These are phyloP conservation scores for Lypha dubia DNA, from an alignment of 2,888 invertebrate species.

Conservation along the genomic window DNA sequence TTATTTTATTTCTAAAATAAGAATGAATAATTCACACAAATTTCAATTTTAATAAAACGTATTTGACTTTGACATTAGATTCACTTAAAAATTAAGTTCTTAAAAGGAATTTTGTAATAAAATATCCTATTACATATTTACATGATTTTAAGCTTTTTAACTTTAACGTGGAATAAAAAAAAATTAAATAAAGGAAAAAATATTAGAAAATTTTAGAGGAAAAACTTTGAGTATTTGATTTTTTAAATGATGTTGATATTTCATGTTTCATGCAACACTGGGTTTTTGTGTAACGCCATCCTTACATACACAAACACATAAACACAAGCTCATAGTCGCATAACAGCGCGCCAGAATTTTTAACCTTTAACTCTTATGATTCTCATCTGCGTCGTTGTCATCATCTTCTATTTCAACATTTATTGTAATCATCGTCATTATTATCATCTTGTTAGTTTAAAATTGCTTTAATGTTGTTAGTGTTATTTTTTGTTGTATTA, in stretches of 20 bases:
- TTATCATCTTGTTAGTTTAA: conserved; percentile 63
- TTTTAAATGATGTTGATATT: conserved; percentile 72
- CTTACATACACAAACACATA: conserved; percentile 14
- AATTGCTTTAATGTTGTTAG: conserved; percentile 69
- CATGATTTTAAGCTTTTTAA: conserved; percentile 20
- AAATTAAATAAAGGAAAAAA: not conserved
- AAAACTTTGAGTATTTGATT: conserved; percentile 53
- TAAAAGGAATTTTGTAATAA: conserved; percentile 37
- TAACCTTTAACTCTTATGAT: conserved; percentile 27
- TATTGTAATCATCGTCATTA: conserved; percentile 61
- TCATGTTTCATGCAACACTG: conserved; percentile 71
- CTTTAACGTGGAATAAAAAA: not conserved
- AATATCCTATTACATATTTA: not conserved
- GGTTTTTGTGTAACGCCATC: conserved; percentile 44
- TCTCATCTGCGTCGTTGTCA: conserved; percentile 29
- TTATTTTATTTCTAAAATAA: too few species aligned
- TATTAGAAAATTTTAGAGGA: not conserved
- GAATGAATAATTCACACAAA: conserved; percentile 17
- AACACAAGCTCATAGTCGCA: not conserved
- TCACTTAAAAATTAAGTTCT: conserved; percentile 55
- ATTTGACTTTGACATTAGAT: conserved; percentile 63
- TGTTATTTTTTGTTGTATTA: too few species aligned
- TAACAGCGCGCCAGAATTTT: conserved; percentile 4
- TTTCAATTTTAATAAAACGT: conserved; percentile 48
- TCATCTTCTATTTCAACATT: conserved; percentile 53